Evolutionary conservation across 2,888 invertebrate genomes (phyloP).

Genomic region (Sipha maydis): DNA sequence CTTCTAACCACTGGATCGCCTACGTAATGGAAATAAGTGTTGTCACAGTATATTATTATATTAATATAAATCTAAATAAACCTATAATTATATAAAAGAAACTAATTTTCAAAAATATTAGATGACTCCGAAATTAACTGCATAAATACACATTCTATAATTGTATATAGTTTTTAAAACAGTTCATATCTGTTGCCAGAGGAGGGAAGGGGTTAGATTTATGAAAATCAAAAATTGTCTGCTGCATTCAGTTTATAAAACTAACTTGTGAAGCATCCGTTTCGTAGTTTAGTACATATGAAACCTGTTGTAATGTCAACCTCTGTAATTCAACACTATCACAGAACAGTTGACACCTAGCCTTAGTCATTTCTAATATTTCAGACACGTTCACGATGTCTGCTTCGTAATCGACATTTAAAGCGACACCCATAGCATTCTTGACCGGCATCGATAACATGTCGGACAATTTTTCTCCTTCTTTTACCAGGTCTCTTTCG

Average conservation of each 20-base stretch:
- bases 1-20: slow-evolving; percentile 78
- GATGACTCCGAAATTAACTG: too few species aligned
- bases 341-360: slow-evolving; percentile 77
- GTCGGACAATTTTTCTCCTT: slow-evolving; percentile 81
- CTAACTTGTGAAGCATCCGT: slow-evolving; percentile 77
- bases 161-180: too few species aligned
- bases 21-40: not conserved
- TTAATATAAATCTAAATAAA: too few species aligned
- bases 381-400: slow-evolving; percentile 79
- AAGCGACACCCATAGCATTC: slow-evolving; percentile 78
- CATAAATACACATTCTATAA: too few species aligned
- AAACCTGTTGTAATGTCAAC: slow-evolving; percentile 80
- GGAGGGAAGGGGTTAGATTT: too few species aligned
- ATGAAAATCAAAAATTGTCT: too few species aligned
- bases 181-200: too few species aligned
- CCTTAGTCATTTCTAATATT: slow-evolving; percentile 76
- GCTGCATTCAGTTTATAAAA: not conserved
- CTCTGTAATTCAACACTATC: slow-evolving; percentile 82
- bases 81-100: too few species aligned
- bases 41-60: too few species aligned
- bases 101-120: too few species aligned
- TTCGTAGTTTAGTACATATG: slow-evolving; percentile 81
- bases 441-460: slow-evolving; percentile 82
- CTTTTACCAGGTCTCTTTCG: slow-evolving; percentile 76
- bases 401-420: slow-evolving; percentile 76